These are phyloP conservation scores for Arctocebus calabarensis DNA, from an alignment of 2,797 vertebrate species.

Conservation along the genomic window DNA sequence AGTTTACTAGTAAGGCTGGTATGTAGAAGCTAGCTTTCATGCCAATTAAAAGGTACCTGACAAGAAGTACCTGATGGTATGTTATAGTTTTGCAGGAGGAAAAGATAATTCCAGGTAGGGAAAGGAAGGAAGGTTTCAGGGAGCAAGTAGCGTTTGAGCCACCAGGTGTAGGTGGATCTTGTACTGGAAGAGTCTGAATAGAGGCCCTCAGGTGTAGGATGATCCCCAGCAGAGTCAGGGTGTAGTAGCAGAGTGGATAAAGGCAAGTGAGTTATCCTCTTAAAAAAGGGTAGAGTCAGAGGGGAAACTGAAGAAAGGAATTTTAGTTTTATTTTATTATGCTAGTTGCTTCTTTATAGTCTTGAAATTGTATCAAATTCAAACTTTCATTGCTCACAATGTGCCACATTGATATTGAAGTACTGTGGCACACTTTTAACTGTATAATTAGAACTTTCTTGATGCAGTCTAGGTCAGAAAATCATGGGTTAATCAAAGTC, in stretches of 20 bases:
- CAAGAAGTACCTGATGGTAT: not conserved
- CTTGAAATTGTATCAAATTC: constrained; percentile 47
- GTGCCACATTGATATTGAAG: not conserved
- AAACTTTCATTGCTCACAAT: not conserved
- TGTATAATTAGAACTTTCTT: constrained; percentile 26
- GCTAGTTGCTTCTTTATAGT: not conserved
- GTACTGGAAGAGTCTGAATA: not conserved
- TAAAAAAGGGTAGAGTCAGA: not conserved
- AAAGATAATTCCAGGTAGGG: not conserved
- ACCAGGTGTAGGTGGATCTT: not conserved
- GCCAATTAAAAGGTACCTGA: not conserved
- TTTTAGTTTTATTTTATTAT: constrained; percentile 17
- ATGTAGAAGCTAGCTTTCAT: not conserved
- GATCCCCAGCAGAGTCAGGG: not conserved
- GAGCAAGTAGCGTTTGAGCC: not conserved
- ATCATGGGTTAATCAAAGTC: constrained; percentile 29
- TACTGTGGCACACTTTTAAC: not conserved
- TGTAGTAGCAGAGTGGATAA: not conserved
- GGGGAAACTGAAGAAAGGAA: not conserved
- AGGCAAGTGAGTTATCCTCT: not conserved
- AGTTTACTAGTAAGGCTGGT: not conserved
- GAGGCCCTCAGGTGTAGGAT: not conserved
- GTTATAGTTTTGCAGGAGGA: constrained; percentile 26
- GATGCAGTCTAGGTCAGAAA: not conserved
- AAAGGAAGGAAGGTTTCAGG: not conserved